These are phyloP conservation scores for Trichosurus vulpecula DNA, from an alignment of 2,797 vertebrate species.

Conservation along the genomic window DNA sequence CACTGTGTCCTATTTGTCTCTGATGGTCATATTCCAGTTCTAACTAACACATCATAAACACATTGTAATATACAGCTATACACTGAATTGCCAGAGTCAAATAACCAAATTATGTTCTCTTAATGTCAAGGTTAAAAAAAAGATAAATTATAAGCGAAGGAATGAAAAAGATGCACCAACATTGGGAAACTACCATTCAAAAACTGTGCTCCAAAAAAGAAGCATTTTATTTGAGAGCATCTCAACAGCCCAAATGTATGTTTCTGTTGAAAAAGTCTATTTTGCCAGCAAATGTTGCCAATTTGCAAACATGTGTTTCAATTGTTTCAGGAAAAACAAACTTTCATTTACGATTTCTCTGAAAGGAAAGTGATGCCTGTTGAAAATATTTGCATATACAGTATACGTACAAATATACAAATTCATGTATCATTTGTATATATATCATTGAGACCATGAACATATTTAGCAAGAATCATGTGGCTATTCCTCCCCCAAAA, in stretches of 20 bases:
- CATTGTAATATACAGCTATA: not conserved
- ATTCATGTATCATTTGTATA: not conserved
- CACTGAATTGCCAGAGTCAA: not conserved
- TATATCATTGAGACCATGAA: not conserved
- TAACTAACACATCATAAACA: not conserved
- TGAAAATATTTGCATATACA: constrained; percentile 19
- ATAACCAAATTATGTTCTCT: not conserved
- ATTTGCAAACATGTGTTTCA: constrained; percentile 57
- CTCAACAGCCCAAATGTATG: constrained; percentile 1
- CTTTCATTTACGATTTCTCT: constrained; percentile 58
- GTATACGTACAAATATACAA: not conserved
- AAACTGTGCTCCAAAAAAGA: constrained; percentile 5
- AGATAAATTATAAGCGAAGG: not conserved
- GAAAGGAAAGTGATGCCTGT: not conserved
- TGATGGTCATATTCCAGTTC: not conserved
- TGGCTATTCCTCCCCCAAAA: not conserved
- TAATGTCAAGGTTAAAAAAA: not conserved
- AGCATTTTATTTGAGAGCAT: not conserved
- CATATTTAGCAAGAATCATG: constrained; percentile 18
- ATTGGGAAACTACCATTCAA: not conserved
- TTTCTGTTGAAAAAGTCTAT: constrained; percentile 47
- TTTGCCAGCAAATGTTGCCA: constrained; percentile 32
- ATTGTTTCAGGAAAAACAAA: constrained; percentile 50
- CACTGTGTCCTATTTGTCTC: not conserved
- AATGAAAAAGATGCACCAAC: not conserved